phyloP scores from a whole-genome alignment of 2,888 invertebrate genomes.

The Lumbricus terrestris region DNA sequence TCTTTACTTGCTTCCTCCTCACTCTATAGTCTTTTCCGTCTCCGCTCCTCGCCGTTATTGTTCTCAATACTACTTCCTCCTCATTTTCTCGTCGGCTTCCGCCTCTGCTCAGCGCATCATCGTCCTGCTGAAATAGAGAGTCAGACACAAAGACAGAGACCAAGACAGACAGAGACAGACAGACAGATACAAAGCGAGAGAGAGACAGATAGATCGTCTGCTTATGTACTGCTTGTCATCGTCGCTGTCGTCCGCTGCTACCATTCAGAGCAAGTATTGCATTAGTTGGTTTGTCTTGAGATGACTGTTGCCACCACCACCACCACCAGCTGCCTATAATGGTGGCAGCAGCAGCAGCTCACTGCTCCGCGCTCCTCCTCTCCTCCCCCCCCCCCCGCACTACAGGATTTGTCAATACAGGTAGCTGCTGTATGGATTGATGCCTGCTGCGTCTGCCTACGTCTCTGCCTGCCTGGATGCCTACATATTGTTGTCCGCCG shows the following conservation, averaged over 20 bases:
- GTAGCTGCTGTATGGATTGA: conserved; percentile 3
- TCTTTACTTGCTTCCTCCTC: not conserved
- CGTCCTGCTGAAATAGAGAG: not conserved
- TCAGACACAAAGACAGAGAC: not conserved
- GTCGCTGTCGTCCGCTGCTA: not conserved
- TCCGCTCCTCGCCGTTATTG: not conserved
- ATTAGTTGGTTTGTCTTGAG: not conserved
- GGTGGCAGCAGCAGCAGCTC: too few relatives aligned
- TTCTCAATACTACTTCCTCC: not conserved
- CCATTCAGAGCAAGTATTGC: not conserved
- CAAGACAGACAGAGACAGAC: not conserved
- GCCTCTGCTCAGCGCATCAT: not conserved
- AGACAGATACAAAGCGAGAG: not conserved
- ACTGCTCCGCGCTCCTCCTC: too few relatives aligned
- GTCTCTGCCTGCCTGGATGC: not conserved
- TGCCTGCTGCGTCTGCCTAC: not conserved
- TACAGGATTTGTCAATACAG: conserved; percentile 3
- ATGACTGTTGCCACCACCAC: not conserved
- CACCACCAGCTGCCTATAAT: not conserved
- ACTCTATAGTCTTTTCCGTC: not conserved
- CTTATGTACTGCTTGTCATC: not conserved
- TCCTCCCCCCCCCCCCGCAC: too few relatives aligned
- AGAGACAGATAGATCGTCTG: not conserved
- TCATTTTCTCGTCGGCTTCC: not conserved
- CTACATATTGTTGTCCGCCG: not conserved